These are phyloP conservation scores for Pherbina coryleti DNA, from an alignment of 2,888 invertebrate genomes.

Conservation along the genomic window DNA sequence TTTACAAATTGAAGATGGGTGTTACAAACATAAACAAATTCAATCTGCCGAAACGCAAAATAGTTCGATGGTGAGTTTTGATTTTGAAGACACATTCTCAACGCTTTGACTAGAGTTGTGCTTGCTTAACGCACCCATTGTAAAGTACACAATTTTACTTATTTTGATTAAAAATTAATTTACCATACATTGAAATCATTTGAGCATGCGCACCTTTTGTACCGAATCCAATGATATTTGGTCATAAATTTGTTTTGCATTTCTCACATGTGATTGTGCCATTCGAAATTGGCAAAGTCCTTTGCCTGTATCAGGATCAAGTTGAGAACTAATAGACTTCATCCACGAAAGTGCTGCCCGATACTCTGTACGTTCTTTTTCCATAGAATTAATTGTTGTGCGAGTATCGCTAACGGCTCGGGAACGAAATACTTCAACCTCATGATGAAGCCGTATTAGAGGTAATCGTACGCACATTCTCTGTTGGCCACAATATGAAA, in stretches of 20 bases:
- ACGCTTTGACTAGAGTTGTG: too few species aligned
- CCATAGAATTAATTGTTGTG: constrained; percentile 90
- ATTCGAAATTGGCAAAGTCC: constrained; percentile 96
- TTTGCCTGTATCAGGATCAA: constrained; percentile 96
- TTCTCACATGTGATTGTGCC: constrained; percentile 83
- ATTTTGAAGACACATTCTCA: too few species aligned
- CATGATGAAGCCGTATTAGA: constrained; percentile 88
- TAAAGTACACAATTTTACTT: too few species aligned
- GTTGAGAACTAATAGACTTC: constrained; percentile 95
- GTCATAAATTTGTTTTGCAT: constrained; percentile 91
- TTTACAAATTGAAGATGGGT: too few species aligned
- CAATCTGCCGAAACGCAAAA: too few species aligned
- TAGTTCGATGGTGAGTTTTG: too few species aligned
- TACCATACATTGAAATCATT: too few species aligned
- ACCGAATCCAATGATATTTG: constrained; percentile 93
- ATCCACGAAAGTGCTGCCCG: constrained; percentile 97
- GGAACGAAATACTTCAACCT: constrained; percentile 96
- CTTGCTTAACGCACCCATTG: too few species aligned
- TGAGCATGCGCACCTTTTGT: constrained; percentile 81
- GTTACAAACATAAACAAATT: too few species aligned
- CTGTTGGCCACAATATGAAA: constrained; percentile 92
- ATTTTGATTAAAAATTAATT: too few species aligned
- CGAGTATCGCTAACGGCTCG: constrained; percentile 78
- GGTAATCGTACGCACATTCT: constrained; percentile 89
- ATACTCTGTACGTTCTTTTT: constrained; percentile 95